Evolutionary conservation across 2,113 vertebrate genomes (phyloP), one percentile per base, ranked within the genome.

Genomic region (Menura novaehollandiae): DNA sequence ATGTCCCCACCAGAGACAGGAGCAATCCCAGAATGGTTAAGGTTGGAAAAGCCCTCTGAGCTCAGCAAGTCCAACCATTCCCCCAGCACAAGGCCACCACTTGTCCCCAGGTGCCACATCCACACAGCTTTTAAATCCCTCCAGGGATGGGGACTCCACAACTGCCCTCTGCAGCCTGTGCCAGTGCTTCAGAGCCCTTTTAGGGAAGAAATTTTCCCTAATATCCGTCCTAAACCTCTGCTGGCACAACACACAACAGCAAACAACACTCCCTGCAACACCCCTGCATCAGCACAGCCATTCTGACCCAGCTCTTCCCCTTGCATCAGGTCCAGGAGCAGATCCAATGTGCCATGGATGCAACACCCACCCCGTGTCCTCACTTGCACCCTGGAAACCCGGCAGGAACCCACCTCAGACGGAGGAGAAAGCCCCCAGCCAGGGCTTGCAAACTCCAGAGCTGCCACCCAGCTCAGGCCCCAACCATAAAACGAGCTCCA

Each of bases 401-500:
- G 19, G 22, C 28, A 32, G 56, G 44, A 85, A 24, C 46, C 72
- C 58, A 62, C 63, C 7, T 5, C 49, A 68, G 82, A 15, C 0
- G 9, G 58, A 41, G 37, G 10, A 72, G 3, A 64, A 88, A 94
- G 21, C 33, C 58, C 37, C 69, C 64, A 22, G 7, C 7, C 39
- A 51, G 9, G 47, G 41, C 60, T 13, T 33, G 44, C 68, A 53
- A 37, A 22, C 78, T 51, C 37, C 3, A 5, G 23, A 68, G 85
- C 92, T 75, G 85, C 73, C 89, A 83, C 95, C 96, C 97, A 96
- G 14, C 88, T 94, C 92, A 67, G 96, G 92, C 91, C 96, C 78
- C 43, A 97, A 71, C 97, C 95, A 95, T 96, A 96, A 97, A 95
- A 80, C 28, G 17, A 96, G 92, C 74, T 67, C 85, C 92, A 95